phyloP scores from a whole-genome alignment of 2,888 invertebrate species.

The Xanthorhoe spadicearia region DNA sequence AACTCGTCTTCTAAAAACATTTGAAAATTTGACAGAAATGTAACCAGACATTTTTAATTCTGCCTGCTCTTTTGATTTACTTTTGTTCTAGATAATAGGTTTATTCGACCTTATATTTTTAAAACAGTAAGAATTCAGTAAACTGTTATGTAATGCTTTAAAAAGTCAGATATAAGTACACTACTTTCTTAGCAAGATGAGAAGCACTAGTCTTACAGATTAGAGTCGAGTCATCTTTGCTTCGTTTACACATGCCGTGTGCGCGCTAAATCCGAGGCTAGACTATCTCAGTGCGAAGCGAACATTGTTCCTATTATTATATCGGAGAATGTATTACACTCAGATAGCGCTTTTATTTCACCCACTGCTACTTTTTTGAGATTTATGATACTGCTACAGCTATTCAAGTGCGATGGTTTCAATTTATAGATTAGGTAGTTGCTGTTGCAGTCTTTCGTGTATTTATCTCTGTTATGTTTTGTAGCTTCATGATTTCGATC shows the following conservation, averaged over 20 bases:
- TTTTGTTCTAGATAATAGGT: no score
- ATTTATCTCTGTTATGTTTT: slow-evolving; percentile 19
- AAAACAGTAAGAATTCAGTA: not conserved
- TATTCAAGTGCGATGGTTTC: slow-evolving; percentile 52
- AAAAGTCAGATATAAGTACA: not conserved
- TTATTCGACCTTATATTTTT: no score
- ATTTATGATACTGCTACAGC: slow-evolving; percentile 55
- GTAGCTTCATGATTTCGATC: not conserved
- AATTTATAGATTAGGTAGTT: slow-evolving; percentile 46
- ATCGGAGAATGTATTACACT: slow-evolving; percentile 62
- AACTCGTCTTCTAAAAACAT: no score
- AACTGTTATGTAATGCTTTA: not conserved
- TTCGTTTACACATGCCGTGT: slow-evolving; percentile 54
- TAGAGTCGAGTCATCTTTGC: slow-evolving; percentile 49
- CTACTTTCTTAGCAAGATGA: not conserved
- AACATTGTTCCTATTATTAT: slow-evolving; percentile 52
- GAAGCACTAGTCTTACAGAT: slow-evolving; percentile 14
- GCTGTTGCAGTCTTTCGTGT: slow-evolving; percentile 34
- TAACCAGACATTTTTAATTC: no score
- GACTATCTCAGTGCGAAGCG: slow-evolving; percentile 48
- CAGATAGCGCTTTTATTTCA: slow-evolving; percentile 69
- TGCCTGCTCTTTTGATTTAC: no score
- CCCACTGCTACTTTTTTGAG: slow-evolving; percentile 53
- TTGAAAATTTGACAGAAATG: no score
- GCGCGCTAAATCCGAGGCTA: slow-evolving; percentile 54